Base-by-base conservation (phyloP, 1,140 invertebrate genomes). In the Bombus vancouverensis region DNA sequence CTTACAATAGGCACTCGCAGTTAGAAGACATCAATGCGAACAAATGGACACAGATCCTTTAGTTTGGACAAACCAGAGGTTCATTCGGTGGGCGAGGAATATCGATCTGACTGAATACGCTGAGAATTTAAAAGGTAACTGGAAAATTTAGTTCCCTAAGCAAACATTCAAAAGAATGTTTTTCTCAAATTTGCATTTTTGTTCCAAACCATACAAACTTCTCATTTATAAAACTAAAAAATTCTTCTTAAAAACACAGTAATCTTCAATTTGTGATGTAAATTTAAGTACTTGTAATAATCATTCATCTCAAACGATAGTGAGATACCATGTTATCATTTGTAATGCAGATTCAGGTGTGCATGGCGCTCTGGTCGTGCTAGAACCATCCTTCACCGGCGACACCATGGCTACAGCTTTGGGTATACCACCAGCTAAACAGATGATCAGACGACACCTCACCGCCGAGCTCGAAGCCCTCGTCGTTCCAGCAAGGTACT, bases 41-140 rank as follows among this genome's bases (percentile, higher is more conserved):
- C 97, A 97, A 90, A 96, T 97, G 66, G 98, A 98, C 92, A 97
- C 97, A 34, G 98, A 99, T 96, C 98, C 98, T 65, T 95, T 99
- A 78, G 98, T 99, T 37, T 99, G 98, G 98, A 99, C 98, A 85
- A 99, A 99, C 96, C 97, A 98, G 91, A 96, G 98, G 92, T 98
- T 99, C 92, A 97, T 99, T 85, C 97, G 98, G 91, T 99, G 98
- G 98, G 97, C 98, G 37, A 96, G 98, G 90, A 98, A 97, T 93
- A 99, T 99, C 92, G 98, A 99, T 95, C 96, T 99, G 90, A 97
- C 97, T 72, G 98, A 99, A 96, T 99, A 98, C 93, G 97, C 98
- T 87, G 98, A 98, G 86, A 99, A 99, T 94, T 95, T 99, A n/a
- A 98, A 98, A 97, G 98, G 98, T 98, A 95, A 85, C 42, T 47